phyloP scores from a whole-genome alignment of 2,797 vertebrate genomes.

The Sebastes taczanowskii region DNA sequence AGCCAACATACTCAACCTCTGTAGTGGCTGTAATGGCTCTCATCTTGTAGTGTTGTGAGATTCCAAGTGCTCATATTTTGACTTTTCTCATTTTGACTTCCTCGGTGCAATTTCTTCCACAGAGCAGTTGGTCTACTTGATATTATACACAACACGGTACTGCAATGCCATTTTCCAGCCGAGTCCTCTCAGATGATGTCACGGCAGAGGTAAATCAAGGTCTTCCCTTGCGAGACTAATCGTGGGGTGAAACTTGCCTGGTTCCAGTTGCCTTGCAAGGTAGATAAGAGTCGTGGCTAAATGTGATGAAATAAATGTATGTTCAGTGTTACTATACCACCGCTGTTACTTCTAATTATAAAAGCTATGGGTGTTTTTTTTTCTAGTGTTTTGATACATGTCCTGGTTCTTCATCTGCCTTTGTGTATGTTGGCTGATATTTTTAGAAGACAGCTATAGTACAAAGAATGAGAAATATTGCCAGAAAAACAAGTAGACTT shows the following conservation, averaged over 20 bases:
- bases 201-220: slow-evolving; percentile 29
- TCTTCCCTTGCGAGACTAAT: slow-evolving; percentile 38
- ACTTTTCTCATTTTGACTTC: slow-evolving; percentile 36
- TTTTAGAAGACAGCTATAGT: not conserved
- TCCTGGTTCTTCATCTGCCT: not conserved
- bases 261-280: not conserved
- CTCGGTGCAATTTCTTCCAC: slow-evolving; percentile 11
- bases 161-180: slow-evolving; percentile 9
- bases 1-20: slow-evolving; percentile 15
- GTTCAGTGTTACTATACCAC: not conserved
- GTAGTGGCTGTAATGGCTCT: slow-evolving; percentile 13
- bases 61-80: slow-evolving; percentile 18
- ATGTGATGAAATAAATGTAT: slow-evolving; percentile 20
- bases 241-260: slow-evolving; percentile 4
- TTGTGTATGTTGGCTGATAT: not conserved
- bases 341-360: not conserved
- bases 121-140: not conserved
- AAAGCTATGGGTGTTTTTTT: not conserved
- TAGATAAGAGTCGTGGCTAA: slow-evolving; percentile 3
- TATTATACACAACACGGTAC: not conserved
- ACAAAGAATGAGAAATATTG: not conserved
- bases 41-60: slow-evolving; percentile 12
- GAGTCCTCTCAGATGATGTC: slow-evolving; percentile 29
- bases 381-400: not conserved
- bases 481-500: not conserved